Evolutionary conservation across 2,888 invertebrate species (phyloP), one percentile per base, ranked within the genome.

Genomic region (Perithous albicinctus): DNA sequence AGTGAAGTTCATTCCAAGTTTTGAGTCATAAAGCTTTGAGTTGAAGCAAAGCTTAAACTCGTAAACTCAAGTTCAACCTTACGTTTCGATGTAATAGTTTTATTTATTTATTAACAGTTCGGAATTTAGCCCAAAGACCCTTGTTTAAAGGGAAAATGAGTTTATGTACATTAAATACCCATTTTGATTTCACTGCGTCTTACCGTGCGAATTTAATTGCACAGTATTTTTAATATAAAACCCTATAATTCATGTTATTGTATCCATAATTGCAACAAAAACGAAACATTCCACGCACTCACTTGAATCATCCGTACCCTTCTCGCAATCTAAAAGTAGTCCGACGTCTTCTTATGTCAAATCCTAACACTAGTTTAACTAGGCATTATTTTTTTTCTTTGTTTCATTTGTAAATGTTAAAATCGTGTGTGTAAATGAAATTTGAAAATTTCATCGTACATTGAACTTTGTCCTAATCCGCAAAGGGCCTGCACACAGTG

Each of bases 401-500:
- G n/a, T n/a, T 29, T 43, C 5, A 76, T 76, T 46, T 18, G 10
- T 18, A 61, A 64, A 59, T 41, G 51, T 73, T 69, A 87, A 80
- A 87, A 89, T 90, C 85, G 88, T 88, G 87, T 86, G 86, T 83
- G 87, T 85, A 85, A 79, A 88, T 87, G 86, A 86, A 86, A 80
- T 84, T 83, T 74, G 61, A 81, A 69, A 72, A 75, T 89, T 87
- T 90, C 88, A 90, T 90, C 89, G 89, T 91, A 91, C 90, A 88
- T 89, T 87, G 56, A 84, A 84, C 84, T 85, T 84, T 86, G 67
- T 86, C 84, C 85, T 88, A 85, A 41, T 84, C 87, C 85, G 85
- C 70, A 80, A 85, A 83, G 75, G 83, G 85, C 84, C 85, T 59
- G 43, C 43, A 77, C 63, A 74, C 72, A 61, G 48, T 73, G 48